phyloP scores from a whole-genome alignment of 53 echinoderm and acorn worm genomes.

The Luidia sarsii region DNA sequence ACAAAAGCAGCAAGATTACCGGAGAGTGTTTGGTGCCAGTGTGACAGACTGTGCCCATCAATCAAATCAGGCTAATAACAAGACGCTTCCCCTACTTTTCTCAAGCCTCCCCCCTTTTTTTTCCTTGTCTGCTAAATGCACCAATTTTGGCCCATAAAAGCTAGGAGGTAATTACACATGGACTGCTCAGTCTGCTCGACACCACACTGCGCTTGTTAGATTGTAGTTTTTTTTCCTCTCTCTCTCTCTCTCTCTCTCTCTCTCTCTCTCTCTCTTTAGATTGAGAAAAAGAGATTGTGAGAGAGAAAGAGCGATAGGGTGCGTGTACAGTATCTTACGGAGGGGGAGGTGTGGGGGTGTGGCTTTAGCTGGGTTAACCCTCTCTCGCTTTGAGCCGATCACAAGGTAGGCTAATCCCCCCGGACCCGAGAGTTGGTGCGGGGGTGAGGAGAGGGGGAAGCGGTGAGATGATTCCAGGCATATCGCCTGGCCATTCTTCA shows the following conservation, averaged over 20 bases:
- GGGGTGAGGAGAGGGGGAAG: neutral
- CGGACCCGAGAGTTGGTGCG: too few relatives aligned
- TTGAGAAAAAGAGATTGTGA: too few relatives aligned
- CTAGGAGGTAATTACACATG: conserved; percentile 20
- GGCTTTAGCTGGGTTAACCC: too few relatives aligned
- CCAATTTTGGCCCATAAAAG: conserved; percentile 15
- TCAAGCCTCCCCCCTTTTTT: conserved; percentile 10
- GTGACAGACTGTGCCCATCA: conserved; percentile 23
- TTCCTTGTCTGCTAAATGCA: conserved; percentile 16
- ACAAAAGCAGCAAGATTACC: conserved; percentile 49
- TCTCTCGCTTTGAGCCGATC: too few relatives aligned
- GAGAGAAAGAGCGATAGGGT: too few relatives aligned
- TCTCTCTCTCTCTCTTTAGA: too few relatives aligned
- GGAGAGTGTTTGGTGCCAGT: conserved; percentile 34
- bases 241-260: too few relatives aligned
- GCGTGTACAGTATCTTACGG: too few relatives aligned
- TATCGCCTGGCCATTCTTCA: conserved; percentile 20
- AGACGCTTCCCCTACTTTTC: conserved; percentile 36
- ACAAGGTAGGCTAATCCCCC: too few relatives aligned
- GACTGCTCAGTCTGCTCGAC: conserved; percentile 3
- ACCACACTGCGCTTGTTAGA: conserved; percentile 26
- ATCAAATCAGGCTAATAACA: conserved; percentile 23
- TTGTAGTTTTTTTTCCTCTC: too few relatives aligned
- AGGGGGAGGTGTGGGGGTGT: too few relatives aligned
- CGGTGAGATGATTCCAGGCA: conserved; percentile 15